Evolutionary conservation across 2,888 invertebrate genomes (phyloP), one percentile per base, ranked within the genome.

Genomic region (Blera fallax): DNA sequence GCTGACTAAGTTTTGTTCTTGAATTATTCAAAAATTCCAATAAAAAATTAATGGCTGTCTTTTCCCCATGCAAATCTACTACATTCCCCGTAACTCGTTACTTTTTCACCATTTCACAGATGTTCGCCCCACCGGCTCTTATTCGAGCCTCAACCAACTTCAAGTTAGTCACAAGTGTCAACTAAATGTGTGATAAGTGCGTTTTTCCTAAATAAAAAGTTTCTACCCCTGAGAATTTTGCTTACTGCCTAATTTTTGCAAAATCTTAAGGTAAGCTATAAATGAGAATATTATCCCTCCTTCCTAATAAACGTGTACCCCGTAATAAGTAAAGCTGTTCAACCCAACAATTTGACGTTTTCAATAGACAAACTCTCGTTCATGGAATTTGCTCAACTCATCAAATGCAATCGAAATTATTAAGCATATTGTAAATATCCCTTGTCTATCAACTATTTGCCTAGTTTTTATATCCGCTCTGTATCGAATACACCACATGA

Each of bases 151-250:
- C 34, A 58, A 4, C 73, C 50, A 84, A 84, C 73, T 79, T 79
- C 69, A 74, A 16, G 43, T 14, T 40, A 80, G 54, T 81, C 65
- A 54, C 60, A 84, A 81, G 70, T 85, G 85, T 85, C 85, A 85
- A 77, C 72, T 72, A 81, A 80, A 72, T 78, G 14, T 69, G 81
- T 80, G 58, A 73, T 76, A 70, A 76, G 80, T 85, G 65, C 65
- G 76, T 85, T 85, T 85, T 60, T 27, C 7, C 29, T 2, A 65
- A 74, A 80, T 65, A 74, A 70, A 56, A 67, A 69, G 18, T 8
- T 73, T 80, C 24, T 76, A 16, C 58, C 43, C 34, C 48, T 67
- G 74, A 52, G 70, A 76, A 72, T 45, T 79, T 74, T 72, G 80
- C 43, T 70, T 74, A 24, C 40, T 85, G 65, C 56, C 56, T 60